Base-by-base conservation (phyloP, 2,113 vertebrate species). In the Paramisgurnus dabryanus region DNA sequence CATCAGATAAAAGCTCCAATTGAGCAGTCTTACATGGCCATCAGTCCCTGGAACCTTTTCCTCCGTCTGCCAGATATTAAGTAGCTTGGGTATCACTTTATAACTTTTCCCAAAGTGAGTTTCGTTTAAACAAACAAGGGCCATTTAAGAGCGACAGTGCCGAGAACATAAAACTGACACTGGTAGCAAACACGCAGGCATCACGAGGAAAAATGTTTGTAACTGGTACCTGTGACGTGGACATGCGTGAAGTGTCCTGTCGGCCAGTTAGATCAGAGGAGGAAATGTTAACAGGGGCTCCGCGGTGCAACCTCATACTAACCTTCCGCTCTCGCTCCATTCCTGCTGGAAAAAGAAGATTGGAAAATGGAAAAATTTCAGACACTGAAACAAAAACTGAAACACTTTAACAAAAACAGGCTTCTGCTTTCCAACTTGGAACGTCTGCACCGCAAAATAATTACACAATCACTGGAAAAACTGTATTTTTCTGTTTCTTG, bases 241-340 rank as follows among this genome's bases (percentile, higher is more conserved):
- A 98, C 95, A 98, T 97, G 91, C 96, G 96, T 68, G 96, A 98
- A 88, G 94, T 92, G 86, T 99, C 97, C 91, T 98, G 97, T 78
- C 97, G 94, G 87, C 96, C 97, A 0, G 97, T 98, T 90, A 98
- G 91, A 87, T 99, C 97, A 45, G 97, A 98, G 0, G 97, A 99
- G 5, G 97, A 99, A 84, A 98, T 94, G 91, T 98, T 98, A 87
- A 98, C 96, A 0, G 97, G 95, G 41, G 97, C 95, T 41, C 96
- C 95, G 0, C 97, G 96, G 91, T 99, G 97, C 91, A 99, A 92
- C 84, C 97, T 92, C 97, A 98, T 98, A 90, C 97, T 97, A 87
- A 99, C 97, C 92, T 99, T 99, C 88, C 97, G 92, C 91, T 99
- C 97, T 63, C 97, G 92, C 79, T 98, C 96, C 94, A 96, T 90